These are phyloP conservation scores for Drymodes brunneopygia DNA, from an alignment of 2,113 vertebrate genomes.

Conservation along the genomic window DNA sequence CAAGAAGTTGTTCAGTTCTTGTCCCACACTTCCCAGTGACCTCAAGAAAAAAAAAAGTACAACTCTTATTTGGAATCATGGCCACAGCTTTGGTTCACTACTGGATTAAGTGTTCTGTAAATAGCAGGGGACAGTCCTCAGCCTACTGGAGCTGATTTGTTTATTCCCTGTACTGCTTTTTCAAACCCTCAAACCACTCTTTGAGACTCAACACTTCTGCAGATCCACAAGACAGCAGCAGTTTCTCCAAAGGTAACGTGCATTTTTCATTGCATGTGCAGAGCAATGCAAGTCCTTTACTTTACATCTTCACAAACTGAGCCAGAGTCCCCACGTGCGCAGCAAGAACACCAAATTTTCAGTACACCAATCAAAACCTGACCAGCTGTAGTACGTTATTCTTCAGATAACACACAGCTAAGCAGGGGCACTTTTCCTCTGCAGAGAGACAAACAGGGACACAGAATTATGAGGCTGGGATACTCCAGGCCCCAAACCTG, in stretches of 20 bases:
- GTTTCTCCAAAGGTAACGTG: neutral
- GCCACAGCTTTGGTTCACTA: neutral
- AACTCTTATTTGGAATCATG: neutral
- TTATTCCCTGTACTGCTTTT: neutral
- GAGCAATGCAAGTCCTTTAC: neutral
- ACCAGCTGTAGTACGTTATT: too few relatives aligned
- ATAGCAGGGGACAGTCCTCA: neutral
- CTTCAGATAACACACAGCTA: neutral
- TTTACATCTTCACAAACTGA: neutral
- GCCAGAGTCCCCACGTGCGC: neutral
- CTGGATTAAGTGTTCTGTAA: neutral
- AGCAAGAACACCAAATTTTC: neutral
- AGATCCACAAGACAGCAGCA: fast-evolving
- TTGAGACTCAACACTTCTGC: too few relatives aligned
- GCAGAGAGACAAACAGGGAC: neutral
- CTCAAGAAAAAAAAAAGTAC: slow-evolving; percentile 70
- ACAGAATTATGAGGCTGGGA: neutral
- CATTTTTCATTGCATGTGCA: fast-evolving
- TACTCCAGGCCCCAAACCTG: neutral
- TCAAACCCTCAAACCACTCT: neutral
- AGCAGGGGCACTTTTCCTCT: neutral
- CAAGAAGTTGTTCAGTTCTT: slow-evolving; percentile 82
- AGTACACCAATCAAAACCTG: neutral
- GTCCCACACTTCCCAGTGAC: slow-evolving; percentile 76
- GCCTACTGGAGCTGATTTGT: neutral